Evolutionary conservation across 2,888 invertebrate species (phyloP), one percentile per base, ranked within the genome.

Genomic region (Drosophila neonasuta): DNA sequence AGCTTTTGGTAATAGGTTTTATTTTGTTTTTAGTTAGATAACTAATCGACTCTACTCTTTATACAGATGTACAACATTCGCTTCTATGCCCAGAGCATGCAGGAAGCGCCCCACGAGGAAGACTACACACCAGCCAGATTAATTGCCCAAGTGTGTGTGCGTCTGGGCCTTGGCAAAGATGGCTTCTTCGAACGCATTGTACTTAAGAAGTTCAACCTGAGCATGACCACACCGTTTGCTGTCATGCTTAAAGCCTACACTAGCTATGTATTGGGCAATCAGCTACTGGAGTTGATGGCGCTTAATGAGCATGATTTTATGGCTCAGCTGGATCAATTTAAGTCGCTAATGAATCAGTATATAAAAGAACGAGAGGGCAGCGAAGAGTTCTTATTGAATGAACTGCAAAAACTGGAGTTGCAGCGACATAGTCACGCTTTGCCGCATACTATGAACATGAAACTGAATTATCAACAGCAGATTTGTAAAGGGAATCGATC

Each of bases 401-500:
- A 89, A 55, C 50, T 89, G n/a, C 74, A 78, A 3, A 89, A 88
- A 52, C 24, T 72, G 10, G 81, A 89, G 24, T 57, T 68, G 5
- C 89, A 89, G 51, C 72, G 74, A 1, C 80, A 73, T 45, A 87
- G 89, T 32, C 89, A 89, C 44, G 77, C 71, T 3, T 36, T 68
- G 3, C 84, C 85, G 3, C 55, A 70, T 3, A 81, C 79, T 1
- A 77, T 84, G 1, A 71, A 77, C 8, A 62, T 83, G 36, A 76
- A 88, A 32, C 73, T 88, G 0, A 84, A 88, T 56, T 87, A 84
- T 58, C 87, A 87, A 44, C 80, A 78, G 32, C 89, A 87, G 65
- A 87, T 89, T 34, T 89, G 89, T 64, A 89, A 89, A 51, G 89
- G 89, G 4, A 89, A 89, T 69, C 88, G 90, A 1, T 79, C 88